phyloP scores from a whole-genome alignment of 2,888 invertebrate species.

The Julus scanicus region DNA sequence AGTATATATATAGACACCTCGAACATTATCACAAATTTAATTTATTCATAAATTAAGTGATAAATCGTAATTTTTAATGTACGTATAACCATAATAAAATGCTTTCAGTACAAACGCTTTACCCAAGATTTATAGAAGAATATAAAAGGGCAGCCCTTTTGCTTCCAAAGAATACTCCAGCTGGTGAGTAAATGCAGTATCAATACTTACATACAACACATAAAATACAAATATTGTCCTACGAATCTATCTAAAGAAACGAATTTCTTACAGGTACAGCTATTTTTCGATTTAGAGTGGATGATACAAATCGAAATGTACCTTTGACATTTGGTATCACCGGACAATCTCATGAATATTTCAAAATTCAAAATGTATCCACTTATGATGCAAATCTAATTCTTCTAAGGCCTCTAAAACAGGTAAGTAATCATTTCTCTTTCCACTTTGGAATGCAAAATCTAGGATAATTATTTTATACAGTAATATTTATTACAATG shows the following conservation, averaged over 20 bases:
- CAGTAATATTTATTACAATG: too few relatives aligned
- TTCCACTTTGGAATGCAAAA: too few relatives aligned
- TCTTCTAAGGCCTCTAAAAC: background rate
- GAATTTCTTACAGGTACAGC: slow-evolving; percentile 69
- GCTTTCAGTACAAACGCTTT: slow-evolving; percentile 20
- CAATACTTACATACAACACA: background rate
- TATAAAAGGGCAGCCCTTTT: slow-evolving; percentile 45
- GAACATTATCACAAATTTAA: too few relatives aligned
- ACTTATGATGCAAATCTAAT: slow-evolving; percentile 44
- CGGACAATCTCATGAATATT: slow-evolving; percentile 12
- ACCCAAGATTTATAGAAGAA: slow-evolving; percentile 45
- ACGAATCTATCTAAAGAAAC: background rate
- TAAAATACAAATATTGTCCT: background rate
- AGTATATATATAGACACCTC: too few relatives aligned
- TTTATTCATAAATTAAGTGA: too few relatives aligned
- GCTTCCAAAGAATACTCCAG: slow-evolving; percentile 48
- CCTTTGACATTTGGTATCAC: slow-evolving; percentile 81
- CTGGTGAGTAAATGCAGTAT: slow-evolving; percentile 69
- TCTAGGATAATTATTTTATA: too few relatives aligned
- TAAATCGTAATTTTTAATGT: background rate
- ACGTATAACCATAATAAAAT: background rate
- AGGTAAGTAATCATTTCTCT: too few relatives aligned
- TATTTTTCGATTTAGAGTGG: slow-evolving; percentile 87
- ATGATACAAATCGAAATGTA: slow-evolving; percentile 88
- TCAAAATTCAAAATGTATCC: slow-evolving; percentile 27